Conservation (phyloP, 2,113 vertebrate species). For the Poeciliopsis prolifica region DNA sequence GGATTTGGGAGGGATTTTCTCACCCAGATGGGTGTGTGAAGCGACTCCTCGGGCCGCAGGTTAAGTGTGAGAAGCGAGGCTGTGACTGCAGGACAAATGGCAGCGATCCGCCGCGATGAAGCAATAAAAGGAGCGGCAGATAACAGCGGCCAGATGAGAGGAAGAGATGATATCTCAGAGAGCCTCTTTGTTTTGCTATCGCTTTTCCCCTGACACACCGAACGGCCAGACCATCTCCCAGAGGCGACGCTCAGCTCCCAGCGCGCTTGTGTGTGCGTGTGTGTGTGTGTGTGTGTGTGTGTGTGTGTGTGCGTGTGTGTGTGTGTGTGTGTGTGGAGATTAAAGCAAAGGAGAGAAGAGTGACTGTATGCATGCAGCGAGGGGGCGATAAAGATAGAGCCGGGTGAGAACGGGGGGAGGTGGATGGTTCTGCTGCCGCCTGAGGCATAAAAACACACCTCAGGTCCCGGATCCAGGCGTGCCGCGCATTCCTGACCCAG, state of each 20-base stretch:
- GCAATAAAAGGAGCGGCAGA: conserved; percentile 46
- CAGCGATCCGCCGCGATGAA: conserved; percentile 19
- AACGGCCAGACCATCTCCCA: no score
- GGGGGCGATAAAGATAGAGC: conserved; percentile 36
- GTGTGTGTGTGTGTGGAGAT: background rate
- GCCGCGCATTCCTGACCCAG: conserved; percentile 55
- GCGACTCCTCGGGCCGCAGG: background rate
- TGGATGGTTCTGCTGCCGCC: conserved; percentile 37
- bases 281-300: no score
- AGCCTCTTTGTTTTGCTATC: conserved; percentile 44
- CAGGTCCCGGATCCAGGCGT: conserved; percentile 47
- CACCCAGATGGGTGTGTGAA: background rate
- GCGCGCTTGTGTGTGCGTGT: background rate
- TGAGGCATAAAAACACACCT: conserved; percentile 45
- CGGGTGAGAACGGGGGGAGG: conserved; percentile 27
- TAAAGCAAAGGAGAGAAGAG: conserved; percentile 9
- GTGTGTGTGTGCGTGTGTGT: no score
- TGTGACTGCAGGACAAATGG: conserved; percentile 20
- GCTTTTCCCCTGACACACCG: conserved; percentile 18
- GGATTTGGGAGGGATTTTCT: background rate
- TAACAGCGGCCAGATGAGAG: conserved; percentile 42
- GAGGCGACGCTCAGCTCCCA: conserved; percentile 20
- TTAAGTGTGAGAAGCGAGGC: conserved; percentile 27
- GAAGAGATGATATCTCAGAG: conserved; percentile 27
- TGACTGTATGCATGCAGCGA: background rate